Evolutionary conservation across 2,113 vertebrate genomes (phyloP), one percentile per base, ranked within the genome.

Genomic region (Plotosus lineatus): DNA sequence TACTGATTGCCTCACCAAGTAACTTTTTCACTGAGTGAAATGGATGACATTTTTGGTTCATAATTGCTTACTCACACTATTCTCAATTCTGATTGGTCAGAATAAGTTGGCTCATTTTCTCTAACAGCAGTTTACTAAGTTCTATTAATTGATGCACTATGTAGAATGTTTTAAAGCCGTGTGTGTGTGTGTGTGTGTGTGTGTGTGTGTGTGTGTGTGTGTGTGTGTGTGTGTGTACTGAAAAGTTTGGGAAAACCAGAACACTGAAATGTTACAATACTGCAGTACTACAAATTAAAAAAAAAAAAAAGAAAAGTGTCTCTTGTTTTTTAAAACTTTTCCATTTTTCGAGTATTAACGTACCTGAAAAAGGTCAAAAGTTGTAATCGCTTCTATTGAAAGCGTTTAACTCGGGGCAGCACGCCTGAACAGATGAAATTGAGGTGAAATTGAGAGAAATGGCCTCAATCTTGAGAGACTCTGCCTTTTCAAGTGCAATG

Each of bases 361-460:
- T 21, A 21, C 23, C 78, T 63, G 1, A 31, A 71, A 51, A 77
- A 53, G 38, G 19, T 42, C 50, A 65, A 81, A 60, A 55, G 51
- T 77, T 78, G 58, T 82, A 48, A 58, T 87, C 38, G 44, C 85
- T 77, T 53, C 0, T 73, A 73, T 78, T 65, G 4, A 10, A 56
- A 68, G 42, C 6, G 50, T 77, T 83, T 79, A 71, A 68, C 66
- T 46, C n/a, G 78, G 85, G 69, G 48, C 58, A 81, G 66, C 26
- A 44, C 46, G 19, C 76, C n/a, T 44, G 80, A 73, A 58, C 23
- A 65, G 60, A 42, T 63, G 46, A 77, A 79, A 88, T 75, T 9
- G 58, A 83, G 71, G 14, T 68, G 51, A 40, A 80, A 79, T 83
- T 42, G 71, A 55, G 31, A 63, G 61, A 84, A 87, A 80, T 72